These are phyloP conservation scores for Drosophila parthenogenetica DNA, from an alignment of 2,888 invertebrate species.

Conservation along the genomic window DNA sequence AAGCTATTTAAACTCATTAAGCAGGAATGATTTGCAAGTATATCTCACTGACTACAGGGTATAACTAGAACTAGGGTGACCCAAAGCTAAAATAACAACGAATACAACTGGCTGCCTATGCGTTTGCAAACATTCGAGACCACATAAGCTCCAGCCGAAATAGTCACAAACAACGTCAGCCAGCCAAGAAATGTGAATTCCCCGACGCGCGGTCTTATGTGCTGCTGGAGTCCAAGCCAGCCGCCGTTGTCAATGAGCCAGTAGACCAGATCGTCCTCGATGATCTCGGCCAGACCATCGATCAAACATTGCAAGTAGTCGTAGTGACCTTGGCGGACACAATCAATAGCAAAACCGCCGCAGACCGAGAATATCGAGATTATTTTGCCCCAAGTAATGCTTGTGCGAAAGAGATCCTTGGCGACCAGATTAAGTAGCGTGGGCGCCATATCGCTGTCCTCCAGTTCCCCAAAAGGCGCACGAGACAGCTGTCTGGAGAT, in stretches of 20 bases:
- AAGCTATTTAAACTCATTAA: constrained; percentile 56
- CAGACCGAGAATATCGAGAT: constrained; percentile 93
- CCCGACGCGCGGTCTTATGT: constrained; percentile 80
- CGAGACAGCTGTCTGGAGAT: constrained; percentile 91
- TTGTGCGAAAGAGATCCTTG: constrained; percentile 89
- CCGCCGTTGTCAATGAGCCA: constrained; percentile 95
- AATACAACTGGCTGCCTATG: constrained; percentile 84
- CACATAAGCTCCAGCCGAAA: constrained; percentile 83
- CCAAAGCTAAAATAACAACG: constrained; percentile 81
- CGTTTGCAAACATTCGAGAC: constrained; percentile 82
- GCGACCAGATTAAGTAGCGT: constrained; percentile 89
- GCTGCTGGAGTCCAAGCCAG: constrained; percentile 87
- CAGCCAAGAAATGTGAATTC: constrained; percentile 83
- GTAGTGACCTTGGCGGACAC: constrained; percentile 90
- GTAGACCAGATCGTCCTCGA: constrained; percentile 88
- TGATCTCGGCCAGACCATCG: constrained; percentile 91
- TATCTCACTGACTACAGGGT: constrained; percentile 61
- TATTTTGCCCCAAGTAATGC: constrained; percentile 92
- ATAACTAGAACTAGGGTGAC: constrained; percentile 25
- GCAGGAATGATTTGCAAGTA: constrained; percentile 73
- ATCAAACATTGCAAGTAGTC: constrained; percentile 92
- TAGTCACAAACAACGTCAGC: constrained; percentile 83
- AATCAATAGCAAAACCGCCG: constrained; percentile 93
- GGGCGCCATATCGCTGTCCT: constrained; percentile 85
- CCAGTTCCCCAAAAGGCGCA: constrained; percentile 87